Conservation (phyloP, 2,113 vertebrate genomes). For the Proteles cristata region DNA sequence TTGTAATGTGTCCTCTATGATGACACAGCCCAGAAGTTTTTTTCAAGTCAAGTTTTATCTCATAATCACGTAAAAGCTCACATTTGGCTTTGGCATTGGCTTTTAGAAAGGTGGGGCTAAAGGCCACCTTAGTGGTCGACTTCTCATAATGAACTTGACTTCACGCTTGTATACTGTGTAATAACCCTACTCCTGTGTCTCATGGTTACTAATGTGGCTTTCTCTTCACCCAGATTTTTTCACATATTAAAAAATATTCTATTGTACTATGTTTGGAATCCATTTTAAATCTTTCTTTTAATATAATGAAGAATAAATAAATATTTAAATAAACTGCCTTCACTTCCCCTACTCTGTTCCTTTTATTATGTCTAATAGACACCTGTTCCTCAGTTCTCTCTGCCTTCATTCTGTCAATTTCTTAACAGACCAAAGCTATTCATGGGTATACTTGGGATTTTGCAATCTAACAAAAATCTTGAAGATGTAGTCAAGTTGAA, state of each 20-base stretch:
- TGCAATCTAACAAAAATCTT: not conserved
- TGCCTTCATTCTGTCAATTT: not conserved
- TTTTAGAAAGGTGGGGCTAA: not conserved
- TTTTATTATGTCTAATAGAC: not conserved
- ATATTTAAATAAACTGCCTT: not conserved
- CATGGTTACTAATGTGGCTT: not conserved
- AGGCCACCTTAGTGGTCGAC: not conserved
- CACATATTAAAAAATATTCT: not conserved
- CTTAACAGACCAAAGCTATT: not conserved
- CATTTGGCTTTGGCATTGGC: not conserved
- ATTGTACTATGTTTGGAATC: not conserved
- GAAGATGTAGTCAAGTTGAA: not conserved
- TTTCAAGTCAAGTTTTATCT: not conserved
- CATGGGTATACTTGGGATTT: not conserved
- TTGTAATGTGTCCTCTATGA: not conserved
- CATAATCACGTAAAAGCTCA: not conserved
- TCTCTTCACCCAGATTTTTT: not conserved
- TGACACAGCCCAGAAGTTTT: not conserved
- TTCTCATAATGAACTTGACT: rapidly evolving
- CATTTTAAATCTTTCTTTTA: slow-evolving; percentile 12
- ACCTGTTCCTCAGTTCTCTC: not conserved
- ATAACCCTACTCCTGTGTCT: not conserved
- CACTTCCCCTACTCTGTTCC: not conserved
- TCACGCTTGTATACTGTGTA: rapidly evolving
- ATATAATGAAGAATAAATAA: not conserved